These are phyloP conservation scores for Acridotheres tristis DNA, from an alignment of 2,797 vertebrate genomes.

Conservation along the genomic window DNA sequence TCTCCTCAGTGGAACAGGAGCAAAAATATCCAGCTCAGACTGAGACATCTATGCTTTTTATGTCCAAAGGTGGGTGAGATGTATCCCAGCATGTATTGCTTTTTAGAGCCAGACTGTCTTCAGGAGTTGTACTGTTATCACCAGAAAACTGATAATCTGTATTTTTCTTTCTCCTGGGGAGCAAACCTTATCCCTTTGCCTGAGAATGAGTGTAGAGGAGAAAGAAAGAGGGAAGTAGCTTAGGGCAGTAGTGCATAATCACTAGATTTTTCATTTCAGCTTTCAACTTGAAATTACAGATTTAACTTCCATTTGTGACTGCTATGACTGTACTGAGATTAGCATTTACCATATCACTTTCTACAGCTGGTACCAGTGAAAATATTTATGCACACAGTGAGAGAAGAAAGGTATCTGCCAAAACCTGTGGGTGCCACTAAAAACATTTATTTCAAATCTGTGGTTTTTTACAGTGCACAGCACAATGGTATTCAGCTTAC, in stretches of 20 bases:
- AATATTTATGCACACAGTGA: slow-evolving; percentile 64
- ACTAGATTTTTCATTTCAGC: slow-evolving; percentile 58
- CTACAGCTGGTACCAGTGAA: slow-evolving; percentile 68
- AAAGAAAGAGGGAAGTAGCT: slow-evolving; percentile 36
- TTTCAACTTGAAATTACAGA: slow-evolving; percentile 64
- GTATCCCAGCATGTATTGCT: not conserved
- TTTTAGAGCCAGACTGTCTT: slow-evolving; percentile 13
- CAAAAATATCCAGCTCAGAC: not conserved
- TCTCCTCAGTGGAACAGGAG: not conserved
- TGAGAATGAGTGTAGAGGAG: not conserved
- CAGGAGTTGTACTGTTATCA: slow-evolving; percentile 17
- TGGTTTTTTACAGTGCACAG: not conserved
- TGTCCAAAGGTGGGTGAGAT: not conserved
- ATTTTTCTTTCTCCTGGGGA: slow-evolving; percentile 21
- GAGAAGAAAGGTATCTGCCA: slow-evolving; percentile 60
- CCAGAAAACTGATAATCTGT: slow-evolving; percentile 22
- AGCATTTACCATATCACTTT: slow-evolving; percentile 64
- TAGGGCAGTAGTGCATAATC: slow-evolving; percentile 58
- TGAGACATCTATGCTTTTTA: not conserved
- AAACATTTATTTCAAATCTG: slow-evolving; percentile 54
- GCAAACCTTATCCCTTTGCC: slow-evolving; percentile 25
- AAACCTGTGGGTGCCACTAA: slow-evolving; percentile 62
- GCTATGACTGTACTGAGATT: slow-evolving; percentile 63
- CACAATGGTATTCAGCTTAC: slow-evolving; percentile 4
- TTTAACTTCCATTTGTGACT: slow-evolving; percentile 62